Conservation (phyloP, 1,140 invertebrate genomes). For the Magallana angulata region DNA sequence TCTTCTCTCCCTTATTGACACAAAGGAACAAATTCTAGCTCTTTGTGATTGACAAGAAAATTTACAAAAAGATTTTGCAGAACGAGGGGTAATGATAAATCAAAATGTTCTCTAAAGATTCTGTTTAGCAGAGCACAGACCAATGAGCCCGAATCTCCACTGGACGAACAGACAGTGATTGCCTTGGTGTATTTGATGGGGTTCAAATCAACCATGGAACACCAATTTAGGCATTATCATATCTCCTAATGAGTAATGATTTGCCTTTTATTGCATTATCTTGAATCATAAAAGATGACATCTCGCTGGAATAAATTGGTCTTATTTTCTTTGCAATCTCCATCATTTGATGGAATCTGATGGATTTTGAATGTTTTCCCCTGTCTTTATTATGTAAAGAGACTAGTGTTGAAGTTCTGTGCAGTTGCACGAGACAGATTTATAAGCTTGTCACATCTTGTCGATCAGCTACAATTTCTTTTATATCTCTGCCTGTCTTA, state of each 20-base stretch:
- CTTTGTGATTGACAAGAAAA: conserved; percentile 5
- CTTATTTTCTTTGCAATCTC: conserved; percentile 19
- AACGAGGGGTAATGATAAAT: conserved; percentile 7
- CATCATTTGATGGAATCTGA: conserved; percentile 18
- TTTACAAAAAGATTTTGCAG: neutral
- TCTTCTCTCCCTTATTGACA: neutral
- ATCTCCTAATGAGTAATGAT: conserved; percentile 21
- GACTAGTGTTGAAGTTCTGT: neutral
- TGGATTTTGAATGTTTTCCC: neutral
- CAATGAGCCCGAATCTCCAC: neutral
- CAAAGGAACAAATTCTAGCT: conserved; percentile 3
- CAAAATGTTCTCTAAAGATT: neutral
- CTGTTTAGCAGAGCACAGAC: neutral
- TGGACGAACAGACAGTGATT: neutral
- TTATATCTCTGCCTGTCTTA: neutral
- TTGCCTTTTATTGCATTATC: conserved; percentile 28
- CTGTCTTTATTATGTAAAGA: neutral
- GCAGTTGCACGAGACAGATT: neutral
- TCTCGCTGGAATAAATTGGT: conserved; percentile 14
- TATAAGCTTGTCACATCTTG: neutral
- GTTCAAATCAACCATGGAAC: neutral
- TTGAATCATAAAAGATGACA: conserved; percentile 33
- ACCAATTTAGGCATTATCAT: conserved; percentile 30
- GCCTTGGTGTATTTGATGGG: conserved; percentile 14
- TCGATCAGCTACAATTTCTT: neutral